Percentiles rank a stretch among this genome's conserved stretches.
phyloP scores from a whole-genome alignment of 2,888 invertebrate genomes.

The Tuberolachnus salignus region DNA sequence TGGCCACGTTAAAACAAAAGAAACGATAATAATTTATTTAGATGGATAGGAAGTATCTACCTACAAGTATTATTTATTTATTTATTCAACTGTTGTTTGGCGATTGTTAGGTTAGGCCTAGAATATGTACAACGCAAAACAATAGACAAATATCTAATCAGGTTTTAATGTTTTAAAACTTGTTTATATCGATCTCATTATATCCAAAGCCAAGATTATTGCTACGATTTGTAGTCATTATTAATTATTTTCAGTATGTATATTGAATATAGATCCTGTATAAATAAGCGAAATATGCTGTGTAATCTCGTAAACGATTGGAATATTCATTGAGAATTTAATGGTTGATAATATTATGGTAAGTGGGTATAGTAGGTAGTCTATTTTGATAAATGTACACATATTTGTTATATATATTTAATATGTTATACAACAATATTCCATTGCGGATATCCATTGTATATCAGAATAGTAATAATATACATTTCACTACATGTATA shows the following conservation, averaged over 20 bases:
- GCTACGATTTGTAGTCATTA: background rate
- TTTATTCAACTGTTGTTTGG: background rate
- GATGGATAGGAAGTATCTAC: background rate
- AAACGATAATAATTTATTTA: background rate
- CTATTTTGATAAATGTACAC: background rate
- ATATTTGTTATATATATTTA: background rate
- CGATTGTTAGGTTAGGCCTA: background rate
- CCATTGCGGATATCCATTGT: conserved; percentile 19
- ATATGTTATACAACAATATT: conserved; percentile 21
- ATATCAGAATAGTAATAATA: conserved; percentile 27
- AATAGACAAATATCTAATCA: background rate
- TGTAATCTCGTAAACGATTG: conserved; percentile 18
- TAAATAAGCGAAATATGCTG: background rate
- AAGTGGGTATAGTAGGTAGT: background rate
- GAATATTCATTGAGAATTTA: background rate
- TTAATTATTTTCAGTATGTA: background rate
- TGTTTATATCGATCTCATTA: background rate
- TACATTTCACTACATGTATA: conserved; percentile 24
- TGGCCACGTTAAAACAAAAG: background rate
- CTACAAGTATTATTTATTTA: background rate
- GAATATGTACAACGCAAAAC: background rate
- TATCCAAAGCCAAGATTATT: background rate
- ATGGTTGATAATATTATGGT: background rate
- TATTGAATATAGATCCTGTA: background rate
- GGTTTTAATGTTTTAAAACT: background rate